phyloP scores from a whole-genome alignment of 2,113 vertebrate genomes.

The Aphyosemion australe region DNA sequence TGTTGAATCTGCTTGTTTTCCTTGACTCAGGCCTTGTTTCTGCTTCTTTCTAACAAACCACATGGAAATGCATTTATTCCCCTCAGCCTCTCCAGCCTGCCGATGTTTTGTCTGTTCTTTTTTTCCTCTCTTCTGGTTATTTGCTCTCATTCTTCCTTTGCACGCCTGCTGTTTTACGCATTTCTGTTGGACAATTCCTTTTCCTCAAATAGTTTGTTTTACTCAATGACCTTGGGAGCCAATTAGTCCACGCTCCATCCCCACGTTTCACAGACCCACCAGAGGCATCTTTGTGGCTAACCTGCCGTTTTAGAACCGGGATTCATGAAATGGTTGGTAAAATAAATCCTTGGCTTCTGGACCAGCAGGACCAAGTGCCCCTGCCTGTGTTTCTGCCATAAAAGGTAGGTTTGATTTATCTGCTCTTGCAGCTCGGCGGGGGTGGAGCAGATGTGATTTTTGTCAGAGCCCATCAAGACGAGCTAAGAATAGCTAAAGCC shows the following conservation, averaged over 20 bases:
- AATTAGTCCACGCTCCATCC: conserved; percentile 25
- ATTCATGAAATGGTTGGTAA: conserved; percentile 8
- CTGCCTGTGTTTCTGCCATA: conserved; percentile 54
- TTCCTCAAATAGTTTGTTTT: neutral
- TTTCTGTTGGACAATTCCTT: neutral
- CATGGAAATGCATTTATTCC: conserved; percentile 38
- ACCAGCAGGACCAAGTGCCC: conserved; percentile 8
- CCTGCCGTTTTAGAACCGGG: conserved; percentile 21
- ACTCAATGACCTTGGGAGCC: conserved; percentile 27
- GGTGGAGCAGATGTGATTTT: conserved; percentile 53
- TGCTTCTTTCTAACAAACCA: conserved; percentile 22
- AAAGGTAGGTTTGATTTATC: conserved; percentile 67
- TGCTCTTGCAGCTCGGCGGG: conserved; percentile 36
- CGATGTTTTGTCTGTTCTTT: conserved; percentile 2
- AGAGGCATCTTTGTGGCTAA: conserved; percentile 9
- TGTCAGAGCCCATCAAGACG: conserved; percentile 48
- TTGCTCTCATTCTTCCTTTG: conserved; percentile 10
- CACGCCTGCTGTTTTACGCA: conserved; percentile 2
- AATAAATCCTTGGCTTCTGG: conserved; percentile 7
- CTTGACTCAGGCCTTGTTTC: conserved; percentile 23
- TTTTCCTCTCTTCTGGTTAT: conserved; percentile 1
- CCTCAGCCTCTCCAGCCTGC: conserved; percentile 7
- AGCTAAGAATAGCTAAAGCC: conserved; percentile 59
- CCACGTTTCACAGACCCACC: conserved; percentile 9
- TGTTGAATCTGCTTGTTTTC: neutral